Percentiles rank a stretch among this genome's conserved stretches.
phyloP scores from a whole-genome alignment of 1,140 invertebrate species.

The Brachionus paranguensis region DNA sequence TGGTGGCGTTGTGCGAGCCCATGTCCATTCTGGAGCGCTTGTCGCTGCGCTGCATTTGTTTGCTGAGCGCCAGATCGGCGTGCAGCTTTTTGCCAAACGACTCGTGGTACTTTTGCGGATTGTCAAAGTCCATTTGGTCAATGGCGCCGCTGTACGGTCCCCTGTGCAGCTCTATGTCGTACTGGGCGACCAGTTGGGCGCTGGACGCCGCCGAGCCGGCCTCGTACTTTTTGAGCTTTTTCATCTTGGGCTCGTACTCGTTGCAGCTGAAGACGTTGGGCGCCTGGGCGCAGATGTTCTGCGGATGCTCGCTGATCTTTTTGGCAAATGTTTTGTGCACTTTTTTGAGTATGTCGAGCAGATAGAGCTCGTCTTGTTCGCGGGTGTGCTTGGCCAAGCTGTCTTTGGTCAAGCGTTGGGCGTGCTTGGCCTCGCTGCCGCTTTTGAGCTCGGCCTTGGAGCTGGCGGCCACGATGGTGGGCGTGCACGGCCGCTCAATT shows the following conservation, averaged over 20 bases:
- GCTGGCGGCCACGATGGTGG: not conserved
- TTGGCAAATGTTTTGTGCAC: slow-evolving; percentile 5
- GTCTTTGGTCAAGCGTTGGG: not conserved
- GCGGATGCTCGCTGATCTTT: not conserved
- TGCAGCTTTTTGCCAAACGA: slow-evolving; percentile 21
- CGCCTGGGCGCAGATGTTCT: slow-evolving; percentile 13
- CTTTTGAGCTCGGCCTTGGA: not conserved
- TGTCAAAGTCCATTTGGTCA: slow-evolving; percentile 17
- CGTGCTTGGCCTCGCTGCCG: not conserved
- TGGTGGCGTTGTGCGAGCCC: not conserved
- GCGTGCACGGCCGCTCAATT: not conserved
- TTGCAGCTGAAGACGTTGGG: slow-evolving; percentile 31
- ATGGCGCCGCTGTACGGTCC: not conserved
- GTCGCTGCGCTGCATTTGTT: not conserved
- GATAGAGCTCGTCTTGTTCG: slow-evolving; percentile 22
- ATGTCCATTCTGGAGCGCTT: not conserved
- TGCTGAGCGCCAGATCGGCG: not conserved
- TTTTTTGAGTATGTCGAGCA: slow-evolving; percentile 25
- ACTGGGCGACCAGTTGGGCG: not conserved
- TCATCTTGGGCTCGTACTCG: slow-evolving; percentile 23
- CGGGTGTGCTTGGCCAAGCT: not conserved
- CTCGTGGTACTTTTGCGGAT: slow-evolving; percentile 28
- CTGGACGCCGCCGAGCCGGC: not conserved
- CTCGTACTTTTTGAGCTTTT: not conserved
- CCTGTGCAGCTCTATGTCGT: not conserved